These are phyloP conservation scores for Cricetomys ansorgei DNA, from an alignment of 2,113 vertebrate genomes.

Conservation along the genomic window DNA sequence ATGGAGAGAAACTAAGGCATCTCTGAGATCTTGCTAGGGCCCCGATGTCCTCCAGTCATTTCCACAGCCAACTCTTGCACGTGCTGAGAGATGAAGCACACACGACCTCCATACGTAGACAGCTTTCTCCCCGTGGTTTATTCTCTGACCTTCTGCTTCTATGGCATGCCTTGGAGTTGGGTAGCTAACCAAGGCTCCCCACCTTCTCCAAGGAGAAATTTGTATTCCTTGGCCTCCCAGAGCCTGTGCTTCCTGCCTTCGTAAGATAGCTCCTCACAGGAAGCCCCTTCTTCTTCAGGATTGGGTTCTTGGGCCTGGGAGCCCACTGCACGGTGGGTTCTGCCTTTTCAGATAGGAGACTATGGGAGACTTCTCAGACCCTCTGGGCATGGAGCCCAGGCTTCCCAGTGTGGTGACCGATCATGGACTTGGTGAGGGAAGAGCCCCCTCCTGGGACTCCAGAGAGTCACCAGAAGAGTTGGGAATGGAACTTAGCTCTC, in stretches of 20 bases:
- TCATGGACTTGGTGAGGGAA: background rate
- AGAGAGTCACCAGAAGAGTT: background rate
- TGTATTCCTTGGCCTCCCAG: background rate
- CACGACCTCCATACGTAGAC: accelerated
- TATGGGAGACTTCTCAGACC: background rate
- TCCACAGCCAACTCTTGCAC: background rate
- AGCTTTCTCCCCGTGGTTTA: background rate
- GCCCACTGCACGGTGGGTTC: background rate
- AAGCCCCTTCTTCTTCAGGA: background rate
- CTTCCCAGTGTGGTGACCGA: background rate
- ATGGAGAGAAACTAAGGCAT: background rate
- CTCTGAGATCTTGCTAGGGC: background rate
- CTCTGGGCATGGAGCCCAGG: background rate
- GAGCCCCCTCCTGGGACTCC: background rate
- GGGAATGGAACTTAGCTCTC: background rate
- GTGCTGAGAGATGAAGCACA: background rate
- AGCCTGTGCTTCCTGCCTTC: background rate
- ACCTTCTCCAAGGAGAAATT: background rate
- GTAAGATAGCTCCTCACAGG: background rate
- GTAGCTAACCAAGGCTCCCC: background rate
- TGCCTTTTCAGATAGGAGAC: background rate
- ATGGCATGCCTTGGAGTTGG: background rate
- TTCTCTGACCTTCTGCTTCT: background rate
- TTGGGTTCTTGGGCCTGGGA: background rate
- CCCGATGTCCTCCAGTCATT: background rate